Percentiles rank a stretch among this genome's conserved stretches.
phyloP scores from a whole-genome alignment of 2,888 invertebrate genomes.

The Drosophila vallismaia region DNA sequence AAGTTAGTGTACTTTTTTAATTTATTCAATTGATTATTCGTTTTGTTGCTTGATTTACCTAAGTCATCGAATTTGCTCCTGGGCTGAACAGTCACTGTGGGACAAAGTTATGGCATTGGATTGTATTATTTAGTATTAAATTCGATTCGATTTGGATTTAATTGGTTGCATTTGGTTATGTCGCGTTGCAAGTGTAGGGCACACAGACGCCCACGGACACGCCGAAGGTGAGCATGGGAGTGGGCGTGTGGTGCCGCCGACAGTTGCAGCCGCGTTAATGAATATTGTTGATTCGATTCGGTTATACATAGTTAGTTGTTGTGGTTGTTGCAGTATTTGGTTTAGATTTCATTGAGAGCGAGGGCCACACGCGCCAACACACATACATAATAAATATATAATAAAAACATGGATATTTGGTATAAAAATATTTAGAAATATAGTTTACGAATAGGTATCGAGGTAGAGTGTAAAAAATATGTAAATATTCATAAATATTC shows the following conservation, averaged over 20 bases:
- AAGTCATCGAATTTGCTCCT: slow-evolving; percentile 89
- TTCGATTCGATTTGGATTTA: slow-evolving; percentile 43
- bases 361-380: slow-evolving; percentile 55
- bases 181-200: slow-evolving; percentile 22
- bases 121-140: slow-evolving; percentile 67
- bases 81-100: slow-evolving; percentile 88
- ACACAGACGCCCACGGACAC: slow-evolving; percentile 24
- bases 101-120: slow-evolving; percentile 76
- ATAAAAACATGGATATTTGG: slow-evolving; percentile 50
- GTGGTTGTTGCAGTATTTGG: slow-evolving; percentile 42
- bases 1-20: slow-evolving; percentile 36
- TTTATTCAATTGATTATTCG: slow-evolving; percentile 32
- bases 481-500: slow-evolving; percentile 32
- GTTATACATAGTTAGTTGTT: slow-evolving; percentile 49
- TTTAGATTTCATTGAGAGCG: slow-evolving; percentile 38
- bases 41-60: slow-evolving; percentile 85
- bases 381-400: slow-evolving; percentile 54
- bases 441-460: slow-evolving; percentile 22
- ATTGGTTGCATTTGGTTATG: slow-evolving; percentile 43
- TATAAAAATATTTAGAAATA: slow-evolving; percentile 38
- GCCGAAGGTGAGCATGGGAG: background rate
- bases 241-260: slow-evolving; percentile 21
- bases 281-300: slow-evolving; percentile 31
- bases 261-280: slow-evolving; percentile 28
- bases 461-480: slow-evolving; percentile 26